These are phyloP conservation scores for Gambusia yucatana DNA, from an alignment of 2,797 vertebrate species.

Conservation along the genomic window DNA sequence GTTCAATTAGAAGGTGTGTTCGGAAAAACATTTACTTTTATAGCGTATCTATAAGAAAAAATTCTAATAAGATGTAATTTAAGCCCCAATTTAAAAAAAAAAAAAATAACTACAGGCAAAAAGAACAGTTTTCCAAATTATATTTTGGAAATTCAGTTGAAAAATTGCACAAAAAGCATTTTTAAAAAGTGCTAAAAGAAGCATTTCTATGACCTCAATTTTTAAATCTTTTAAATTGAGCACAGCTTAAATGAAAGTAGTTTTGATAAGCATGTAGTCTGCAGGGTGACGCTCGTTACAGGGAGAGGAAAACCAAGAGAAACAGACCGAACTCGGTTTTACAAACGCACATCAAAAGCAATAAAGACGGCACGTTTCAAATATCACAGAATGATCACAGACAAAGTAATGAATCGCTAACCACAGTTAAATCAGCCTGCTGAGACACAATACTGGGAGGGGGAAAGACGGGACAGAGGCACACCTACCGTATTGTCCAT, in stretches of 20 bases:
- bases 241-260: neutral
- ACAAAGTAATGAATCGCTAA: slow-evolving; percentile 11
- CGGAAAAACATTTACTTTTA: neutral
- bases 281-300: neutral
- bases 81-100: neutral
- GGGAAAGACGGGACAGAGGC: slow-evolving; percentile 27
- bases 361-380: slow-evolving; percentile 1
- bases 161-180: neutral
- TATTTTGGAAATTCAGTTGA: neutral
- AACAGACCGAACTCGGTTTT: slow-evolving; percentile 12
- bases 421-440: neutral
- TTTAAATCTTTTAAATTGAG: neutral
- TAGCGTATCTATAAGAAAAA: neutral
- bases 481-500: slow-evolving; percentile 87
- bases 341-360: slow-evolving; percentile 9
- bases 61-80: neutral
- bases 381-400: neutral
- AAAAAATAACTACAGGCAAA: neutral
- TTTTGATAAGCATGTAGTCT: no score
- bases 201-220: neutral
- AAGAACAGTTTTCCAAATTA: neutral
- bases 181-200: neutral
- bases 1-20: no score
- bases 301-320: neutral
- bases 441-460: slow-evolving; percentile 9